Percentiles rank a stretch among this genome's conserved stretches.
phyloP scores from a whole-genome alignment of 2,113 vertebrate species.

The Chelonoidis abingdonii region DNA sequence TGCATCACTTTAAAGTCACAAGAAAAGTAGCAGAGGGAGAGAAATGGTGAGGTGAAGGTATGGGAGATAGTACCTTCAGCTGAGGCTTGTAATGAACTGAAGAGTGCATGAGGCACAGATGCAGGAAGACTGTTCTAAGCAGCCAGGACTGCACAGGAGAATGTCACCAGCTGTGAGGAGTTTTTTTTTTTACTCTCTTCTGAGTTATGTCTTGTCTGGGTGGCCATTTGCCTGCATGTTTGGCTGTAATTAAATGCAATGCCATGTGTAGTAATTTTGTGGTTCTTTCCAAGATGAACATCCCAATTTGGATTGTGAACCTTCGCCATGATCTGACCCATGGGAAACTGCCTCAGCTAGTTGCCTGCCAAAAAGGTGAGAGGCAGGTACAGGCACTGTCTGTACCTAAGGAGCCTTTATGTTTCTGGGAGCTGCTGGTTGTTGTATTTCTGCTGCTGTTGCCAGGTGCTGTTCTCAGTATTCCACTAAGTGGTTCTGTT shows the following conservation, averaged over 20 bases:
- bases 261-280: accelerated
- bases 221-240: not conserved
- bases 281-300: conserved; percentile 81
- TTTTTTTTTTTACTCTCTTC: not conserved
- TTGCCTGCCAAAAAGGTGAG: conserved; percentile 90
- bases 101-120: accelerated
- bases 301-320: conserved; percentile 94
- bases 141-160: no score
- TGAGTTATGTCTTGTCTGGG: not conserved
- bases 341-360: conserved; percentile 88
- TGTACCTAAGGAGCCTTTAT: not conserved
- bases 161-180: not conserved
- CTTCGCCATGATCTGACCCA: conserved; percentile 94
- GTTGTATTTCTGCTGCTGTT: not conserved
- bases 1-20: not conserved
- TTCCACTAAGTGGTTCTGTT: not conserved
- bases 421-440: not conserved
- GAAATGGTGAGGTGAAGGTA: no score
- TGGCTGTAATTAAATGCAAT: accelerated
- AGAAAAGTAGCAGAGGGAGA: not conserved
- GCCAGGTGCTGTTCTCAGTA: not conserved
- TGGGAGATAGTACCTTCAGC: not conserved
- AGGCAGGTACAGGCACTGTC: not conserved
- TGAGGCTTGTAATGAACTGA: not conserved
- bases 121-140: not conserved